A percentile compares a stretch with the other conserved stretches of the same genome.
These are phyloP conservation scores for Meles meles DNA, from an alignment of 2,113 vertebrate genomes.

Conservation along the genomic window DNA sequence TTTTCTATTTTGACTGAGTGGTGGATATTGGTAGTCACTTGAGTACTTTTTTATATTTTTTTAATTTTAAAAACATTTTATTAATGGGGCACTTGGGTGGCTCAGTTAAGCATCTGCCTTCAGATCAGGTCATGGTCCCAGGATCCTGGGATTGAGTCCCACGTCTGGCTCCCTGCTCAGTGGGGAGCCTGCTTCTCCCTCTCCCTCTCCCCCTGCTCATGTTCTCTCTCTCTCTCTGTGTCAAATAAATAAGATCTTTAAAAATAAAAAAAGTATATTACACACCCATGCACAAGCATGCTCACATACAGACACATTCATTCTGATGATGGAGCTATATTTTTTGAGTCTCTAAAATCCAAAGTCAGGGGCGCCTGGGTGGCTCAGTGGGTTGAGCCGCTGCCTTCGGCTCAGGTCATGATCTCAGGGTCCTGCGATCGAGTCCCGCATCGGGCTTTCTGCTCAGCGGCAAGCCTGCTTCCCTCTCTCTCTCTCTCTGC, in stretches of 20 bases:
- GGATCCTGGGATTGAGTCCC: neutral
- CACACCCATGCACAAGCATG: neutral
- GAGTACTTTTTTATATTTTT: neutral
- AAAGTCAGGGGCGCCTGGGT: too few species aligned
- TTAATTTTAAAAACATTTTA: neutral
- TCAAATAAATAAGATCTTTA: too few species aligned
- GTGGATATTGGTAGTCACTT: neutral
- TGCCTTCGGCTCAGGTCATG: too few species aligned
- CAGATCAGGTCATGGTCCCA: neutral
- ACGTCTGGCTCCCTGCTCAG: neutral
- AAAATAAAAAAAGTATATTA: neutral
- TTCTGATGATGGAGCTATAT: neutral
- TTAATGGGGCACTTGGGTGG: neutral
- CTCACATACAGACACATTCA: neutral
- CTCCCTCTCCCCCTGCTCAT: neutral
- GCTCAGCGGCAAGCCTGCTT: too few species aligned
- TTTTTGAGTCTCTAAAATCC: neutral
- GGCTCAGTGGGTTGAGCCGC: too few species aligned
- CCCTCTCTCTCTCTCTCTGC: too few species aligned
- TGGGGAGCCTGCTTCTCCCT: too few species aligned
- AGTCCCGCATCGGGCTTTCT: too few species aligned
- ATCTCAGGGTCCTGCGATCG: too few species aligned
- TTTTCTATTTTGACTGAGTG: neutral
- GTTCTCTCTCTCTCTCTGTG: too few species aligned
- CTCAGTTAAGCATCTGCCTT: neutral